Conservation (phyloP, 2,113 vertebrate species). For the Seriola quinqueradiata region DNA sequence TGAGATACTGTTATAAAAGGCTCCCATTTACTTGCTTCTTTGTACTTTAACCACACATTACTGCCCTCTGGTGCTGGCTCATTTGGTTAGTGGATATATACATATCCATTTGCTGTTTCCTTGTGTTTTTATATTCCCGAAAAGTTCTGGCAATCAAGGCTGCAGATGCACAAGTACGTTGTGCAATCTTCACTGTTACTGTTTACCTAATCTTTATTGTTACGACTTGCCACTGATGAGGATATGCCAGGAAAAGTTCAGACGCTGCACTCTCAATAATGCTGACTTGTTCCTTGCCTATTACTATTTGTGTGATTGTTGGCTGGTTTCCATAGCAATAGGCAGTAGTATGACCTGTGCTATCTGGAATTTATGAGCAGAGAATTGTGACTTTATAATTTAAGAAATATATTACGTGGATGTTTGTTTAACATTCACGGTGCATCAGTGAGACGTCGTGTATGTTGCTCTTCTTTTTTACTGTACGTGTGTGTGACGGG, state of each 20-base stretch:
- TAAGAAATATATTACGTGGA: too few species aligned
- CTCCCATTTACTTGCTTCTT: too few species aligned
- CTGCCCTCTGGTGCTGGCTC: too few species aligned
- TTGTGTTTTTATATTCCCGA: not conserved
- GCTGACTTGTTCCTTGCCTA: too few species aligned
- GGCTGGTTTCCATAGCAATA: not conserved
- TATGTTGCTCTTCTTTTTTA: not conserved
- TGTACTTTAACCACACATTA: not conserved
- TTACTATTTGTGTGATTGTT: not conserved
- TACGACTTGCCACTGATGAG: too few species aligned
- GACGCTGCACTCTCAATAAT: too few species aligned
- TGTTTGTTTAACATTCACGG: too few species aligned
- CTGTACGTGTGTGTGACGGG: not conserved
- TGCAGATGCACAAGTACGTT: not conserved
- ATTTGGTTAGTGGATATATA: not conserved
- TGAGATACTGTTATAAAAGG: too few species aligned
- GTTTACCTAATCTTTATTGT: not conserved
- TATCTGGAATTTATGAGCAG: not conserved
- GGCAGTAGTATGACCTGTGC: not conserved
- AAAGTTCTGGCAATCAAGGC: not conserved
- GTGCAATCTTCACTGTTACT: constrained; percentile 1
- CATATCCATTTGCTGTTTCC: not conserved
- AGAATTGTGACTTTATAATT: not conserved
- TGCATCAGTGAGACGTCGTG: not conserved
- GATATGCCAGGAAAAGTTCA: not conserved